Evolutionary conservation across 2,113 vertebrate species (phyloP).

Genomic region (Onychostoma macrolepis): DNA sequence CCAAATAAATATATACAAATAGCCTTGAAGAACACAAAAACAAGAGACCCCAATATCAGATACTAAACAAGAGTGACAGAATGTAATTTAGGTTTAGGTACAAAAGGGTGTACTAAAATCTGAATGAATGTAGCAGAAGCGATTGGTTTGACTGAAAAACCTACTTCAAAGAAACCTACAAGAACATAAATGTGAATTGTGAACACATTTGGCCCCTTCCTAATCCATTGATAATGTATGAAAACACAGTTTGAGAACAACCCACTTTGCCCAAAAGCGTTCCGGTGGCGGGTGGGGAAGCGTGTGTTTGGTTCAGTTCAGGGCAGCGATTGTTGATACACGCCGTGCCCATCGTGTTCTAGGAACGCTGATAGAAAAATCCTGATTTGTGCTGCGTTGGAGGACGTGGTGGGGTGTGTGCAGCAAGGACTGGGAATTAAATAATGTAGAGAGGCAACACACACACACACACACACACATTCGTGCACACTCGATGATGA

Average conservation of each 20-base stretch:
- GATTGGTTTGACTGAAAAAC: slow-evolving; percentile 58
- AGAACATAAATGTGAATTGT: background rate
- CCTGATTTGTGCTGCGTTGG: slow-evolving; percentile 24
- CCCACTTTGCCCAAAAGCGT: background rate
- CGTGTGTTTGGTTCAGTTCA: background rate
- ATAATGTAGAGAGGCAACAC: slow-evolving; percentile 55
- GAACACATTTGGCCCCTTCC: background rate
- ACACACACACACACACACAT: slow-evolving; percentile 26
- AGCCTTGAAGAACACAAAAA: slow-evolving; percentile 58
- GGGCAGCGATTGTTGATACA: slow-evolving; percentile 4
- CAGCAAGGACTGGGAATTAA: slow-evolving; percentile 36
- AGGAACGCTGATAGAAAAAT: slow-evolving; percentile 36
- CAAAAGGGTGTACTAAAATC: slow-evolving; percentile 40
- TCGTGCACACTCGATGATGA: slow-evolving; percentile 37
- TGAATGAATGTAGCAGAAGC: slow-evolving; percentile 53
- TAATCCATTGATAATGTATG: slow-evolving; percentile 7
- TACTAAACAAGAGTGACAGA: slow-evolving; percentile 69
- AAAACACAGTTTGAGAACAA: background rate
- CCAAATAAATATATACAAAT: slow-evolving; percentile 42
- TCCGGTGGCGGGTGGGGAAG: background rate
- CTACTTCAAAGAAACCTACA: background rate
- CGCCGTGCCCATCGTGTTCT: background rate
- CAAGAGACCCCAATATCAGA: slow-evolving; percentile 65
- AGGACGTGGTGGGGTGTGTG: slow-evolving; percentile 29
- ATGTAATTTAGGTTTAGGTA: slow-evolving; percentile 64